Evolutionary conservation across 2,113 vertebrate species (phyloP), one percentile per base, ranked within the genome.

Genomic region (Sprattus sprattus): DNA sequence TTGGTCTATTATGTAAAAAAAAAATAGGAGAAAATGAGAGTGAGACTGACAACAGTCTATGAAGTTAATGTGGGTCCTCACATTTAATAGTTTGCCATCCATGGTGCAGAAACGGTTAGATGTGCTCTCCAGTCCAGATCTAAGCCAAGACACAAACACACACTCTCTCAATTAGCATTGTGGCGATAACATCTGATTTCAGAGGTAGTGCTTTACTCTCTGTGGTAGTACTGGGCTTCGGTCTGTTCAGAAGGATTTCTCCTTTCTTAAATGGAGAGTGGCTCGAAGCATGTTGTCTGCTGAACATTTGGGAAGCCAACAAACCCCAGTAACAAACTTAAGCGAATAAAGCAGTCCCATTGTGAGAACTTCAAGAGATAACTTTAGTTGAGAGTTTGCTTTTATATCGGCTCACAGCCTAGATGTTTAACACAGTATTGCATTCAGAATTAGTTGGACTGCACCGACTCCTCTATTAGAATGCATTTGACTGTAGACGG

Each of bases 391-490:
- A 75, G 28, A 39, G 28, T 32, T 2, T 75, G 67, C 32, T 39
- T 28, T 75, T 32, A 13, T 75, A 39, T 39, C 39, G 39, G 39
- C 39, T 64, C 22, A 39, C 9, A 75, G 28, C 86, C 75, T 75
- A 82, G 84, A 89, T 75, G 81, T 87, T 39, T 25, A 81, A 81
- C 64, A 16, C 67, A 84, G 71, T 4, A 54, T 75, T 46, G 15
- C 11, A 32, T 85, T 81, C 71, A 32, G 67, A 82, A 89, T 86
- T 89, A 83, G 81, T 67, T 81, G 50, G 71, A 75, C 67, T 81
- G 49, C 60, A 67, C 60, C 3, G 57, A 32, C 85, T 67, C 83
- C 39, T 85, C 85, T 86, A 57, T 60, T 85, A 83, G 75, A 46
- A 46, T 71, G 50, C 81, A 60, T 84, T 81, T 88, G 82, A 82